These are phyloP conservation scores for Mustelus asterias DNA, from an alignment of 2,113 vertebrate species.

Conservation along the genomic window DNA sequence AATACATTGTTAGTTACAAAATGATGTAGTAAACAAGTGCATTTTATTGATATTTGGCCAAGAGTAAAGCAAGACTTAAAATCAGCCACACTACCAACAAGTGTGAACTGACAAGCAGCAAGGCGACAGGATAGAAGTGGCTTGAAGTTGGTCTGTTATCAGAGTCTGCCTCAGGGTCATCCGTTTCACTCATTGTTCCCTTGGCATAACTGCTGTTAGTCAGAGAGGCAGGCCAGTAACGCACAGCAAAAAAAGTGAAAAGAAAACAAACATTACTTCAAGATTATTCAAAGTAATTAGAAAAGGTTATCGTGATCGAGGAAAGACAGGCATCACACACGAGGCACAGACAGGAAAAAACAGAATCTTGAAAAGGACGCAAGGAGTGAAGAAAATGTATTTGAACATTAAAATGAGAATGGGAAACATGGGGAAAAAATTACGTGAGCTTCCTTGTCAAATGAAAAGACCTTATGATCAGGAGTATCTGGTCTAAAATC, in stretches of 20 bases:
- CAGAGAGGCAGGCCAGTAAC: slow-evolving; percentile 42
- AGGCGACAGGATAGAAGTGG: slow-evolving; percentile 99
- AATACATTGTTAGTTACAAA: slow-evolving; percentile 57
- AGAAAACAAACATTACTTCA: slow-evolving; percentile 36
- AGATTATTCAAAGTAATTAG: slow-evolving; percentile 3
- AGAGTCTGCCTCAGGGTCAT: slow-evolving; percentile 90
- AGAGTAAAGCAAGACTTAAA: slow-evolving; percentile 98
- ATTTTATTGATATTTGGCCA: slow-evolving; percentile 99
- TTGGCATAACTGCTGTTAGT: slow-evolving; percentile 86
- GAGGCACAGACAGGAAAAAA: background rate
- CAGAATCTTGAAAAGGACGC: background rate
- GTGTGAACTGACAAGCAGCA: slow-evolving; percentile 98
- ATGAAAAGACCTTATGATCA: background rate
- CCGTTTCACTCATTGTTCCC: slow-evolving; percentile 83
- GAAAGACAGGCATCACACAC: slow-evolving; percentile 22
- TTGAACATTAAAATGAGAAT: background rate
- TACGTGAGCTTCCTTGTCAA: background rate
- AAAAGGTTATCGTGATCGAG: background rate
- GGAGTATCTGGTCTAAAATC: background rate
- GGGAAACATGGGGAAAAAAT: too few relatives aligned
- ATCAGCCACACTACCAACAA: slow-evolving; percentile 99
- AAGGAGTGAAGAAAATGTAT: background rate
- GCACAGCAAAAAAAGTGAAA: slow-evolving; percentile 27
- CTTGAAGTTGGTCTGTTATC: slow-evolving; percentile 97
- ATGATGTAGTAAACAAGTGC: slow-evolving; percentile 51